These are phyloP conservation scores for Ellobius talpinus DNA, from an alignment of 2,113 vertebrate genomes.

Conservation along the genomic window DNA sequence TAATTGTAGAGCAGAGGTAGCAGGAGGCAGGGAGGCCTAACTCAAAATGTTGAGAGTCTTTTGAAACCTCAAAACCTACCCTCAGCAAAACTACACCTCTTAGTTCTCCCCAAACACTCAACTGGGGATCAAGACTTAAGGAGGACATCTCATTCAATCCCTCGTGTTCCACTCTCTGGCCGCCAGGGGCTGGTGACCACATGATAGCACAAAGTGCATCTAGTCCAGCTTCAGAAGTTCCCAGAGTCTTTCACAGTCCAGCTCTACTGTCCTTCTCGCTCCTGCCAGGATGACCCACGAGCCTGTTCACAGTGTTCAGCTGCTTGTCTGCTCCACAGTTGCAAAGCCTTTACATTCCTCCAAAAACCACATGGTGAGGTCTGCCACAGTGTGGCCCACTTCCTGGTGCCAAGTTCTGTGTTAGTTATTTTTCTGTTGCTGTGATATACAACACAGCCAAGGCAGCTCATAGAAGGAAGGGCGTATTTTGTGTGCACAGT, in stretches of 20 bases:
- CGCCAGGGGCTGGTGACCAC: not conserved
- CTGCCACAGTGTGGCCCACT: not conserved
- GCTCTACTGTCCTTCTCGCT: not conserved
- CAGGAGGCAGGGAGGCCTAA: not conserved
- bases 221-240: not conserved
- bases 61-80: not conserved
- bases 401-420: not conserved
- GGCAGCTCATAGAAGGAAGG: not conserved
- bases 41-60: not conserved
- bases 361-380: not conserved
- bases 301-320: not conserved
- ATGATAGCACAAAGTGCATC: not conserved
- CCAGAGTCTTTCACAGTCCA: not conserved
- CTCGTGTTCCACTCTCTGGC: not conserved
- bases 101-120: not conserved
- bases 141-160: not conserved
- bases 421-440: not conserved
- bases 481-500: not conserved
- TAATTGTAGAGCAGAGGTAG: not conserved
- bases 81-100: not conserved
- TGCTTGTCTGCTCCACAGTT: not conserved
- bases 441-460: not conserved
- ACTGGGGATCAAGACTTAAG: not conserved
- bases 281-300: not conserved
- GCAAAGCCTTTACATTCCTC: not conserved